Evolutionary conservation across 2,113 vertebrate genomes (phyloP), one percentile per base, ranked within the genome.

Genomic region (Gymnocephalus cernua): DNA sequence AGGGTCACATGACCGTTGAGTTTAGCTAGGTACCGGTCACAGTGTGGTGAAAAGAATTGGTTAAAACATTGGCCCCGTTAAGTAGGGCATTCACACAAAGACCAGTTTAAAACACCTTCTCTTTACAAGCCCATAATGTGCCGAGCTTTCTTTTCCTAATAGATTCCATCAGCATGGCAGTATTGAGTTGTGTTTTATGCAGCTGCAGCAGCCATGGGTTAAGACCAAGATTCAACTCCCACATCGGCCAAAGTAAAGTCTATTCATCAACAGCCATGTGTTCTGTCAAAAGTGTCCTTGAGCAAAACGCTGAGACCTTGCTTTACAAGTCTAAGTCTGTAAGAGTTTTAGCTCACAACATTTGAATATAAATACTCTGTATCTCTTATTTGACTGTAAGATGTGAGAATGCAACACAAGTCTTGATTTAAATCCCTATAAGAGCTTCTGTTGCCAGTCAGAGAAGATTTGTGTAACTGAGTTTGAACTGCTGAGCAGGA

Each of bases 181-280:
- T 4, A 16, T 45, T 25, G 23, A 16, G 13, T 16, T 66, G 12
- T 29, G 25, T 47, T 27, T 48, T 1, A 44, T 63, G 61, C 38
- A 63, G 61, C 58, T 38, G 58, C 59, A 38, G 32, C 32, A 38
- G 27, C 45, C 15, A 18, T 38, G 27, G 45, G 29, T 41, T 21
- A 50, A 69, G 72, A n/a, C 62, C 56, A 54, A 54, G 14, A 29
- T 38, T 74, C 21, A 44, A 3, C 35, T 82, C 44, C 45, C 44
- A 54, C 44, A 63, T 11, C 35, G 67, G 45, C 29, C 21, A 51
- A 57, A 57, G 12, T 71, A 45, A 25, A 41, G 63, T 53, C 53
- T 68, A 63, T 82, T 83, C 50, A 75, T 64, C 57, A 74, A 14
- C 29, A 62, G 58, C 11, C 35, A 19, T 53, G 13, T 54, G n/a